Evolutionary conservation across 2,797 vertebrate genomes (phyloP), one percentile per base, ranked within the genome.

Genomic region (Pantherophis alleghaniensis): DNA sequence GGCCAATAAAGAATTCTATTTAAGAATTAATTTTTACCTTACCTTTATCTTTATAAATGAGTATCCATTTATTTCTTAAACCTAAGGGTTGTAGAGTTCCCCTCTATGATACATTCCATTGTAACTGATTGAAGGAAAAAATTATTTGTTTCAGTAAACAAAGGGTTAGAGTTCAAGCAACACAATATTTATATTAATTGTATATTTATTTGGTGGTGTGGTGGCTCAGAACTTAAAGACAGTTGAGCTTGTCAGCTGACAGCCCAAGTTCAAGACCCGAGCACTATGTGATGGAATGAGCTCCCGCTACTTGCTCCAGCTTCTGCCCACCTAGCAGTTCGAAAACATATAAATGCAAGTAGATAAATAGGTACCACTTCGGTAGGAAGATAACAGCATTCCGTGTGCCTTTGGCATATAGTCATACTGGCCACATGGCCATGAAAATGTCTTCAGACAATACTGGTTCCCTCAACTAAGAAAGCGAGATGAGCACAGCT

Each of bases 91-190:
- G 22, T 91, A 59, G 61, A 69, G 28, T 79, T 87, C 69, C 47
- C 2, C n/a, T n/a, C 22, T 13, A 5, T 24, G 20, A 28, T 0
- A 0, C 0, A 0, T 0, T 0, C 53, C 20, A 16, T 0, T 86
- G 53, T 47, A 16, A 0, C 55, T n/a, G 37, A 4, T 60, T 32
- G 86, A 51, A 79, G 55, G 88, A 6, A 92, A 69, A 88, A 42
- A 56, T 47, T 53, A 0, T 0, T 0, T 20, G 24, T 94, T 91
- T 92, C 0, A 0, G 56, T 94, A 32, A 88, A 0, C 0, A 1
- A 10, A 2, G 69, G 12, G 92, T 95, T 88, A 55, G 28, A 94
- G 88, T 47, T 55, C 10, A 91, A 91, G 32, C 42, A 28, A 91
- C 1, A 0, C 6, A 2, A 93, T 94, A 63, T 89, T 94, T 86